These are phyloP conservation scores for Rhyzopertha dominica DNA, from an alignment of 1,140 invertebrate species.

Conservation along the genomic window DNA sequence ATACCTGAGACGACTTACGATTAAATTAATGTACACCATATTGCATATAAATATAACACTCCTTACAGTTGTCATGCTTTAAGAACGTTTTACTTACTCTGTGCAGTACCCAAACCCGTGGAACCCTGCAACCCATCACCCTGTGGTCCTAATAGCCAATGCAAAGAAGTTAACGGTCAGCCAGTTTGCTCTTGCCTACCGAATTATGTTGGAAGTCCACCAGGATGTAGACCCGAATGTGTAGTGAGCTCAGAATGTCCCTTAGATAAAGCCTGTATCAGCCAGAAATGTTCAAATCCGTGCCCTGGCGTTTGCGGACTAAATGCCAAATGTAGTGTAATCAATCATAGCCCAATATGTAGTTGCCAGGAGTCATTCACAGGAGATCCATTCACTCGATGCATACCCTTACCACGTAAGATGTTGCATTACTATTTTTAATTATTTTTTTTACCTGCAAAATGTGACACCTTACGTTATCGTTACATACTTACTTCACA, in stretches of 20 bases:
- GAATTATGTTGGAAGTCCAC: constrained; percentile 61
- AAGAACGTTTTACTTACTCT: too few species aligned
- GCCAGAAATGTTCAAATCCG: constrained; percentile 67
- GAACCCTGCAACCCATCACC: constrained; percentile 64
- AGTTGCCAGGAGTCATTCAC: constrained; percentile 53
- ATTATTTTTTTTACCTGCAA: neutral
- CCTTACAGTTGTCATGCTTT: too few species aligned
- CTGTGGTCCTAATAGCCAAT: constrained; percentile 67
- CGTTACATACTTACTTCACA: constrained; percentile 55
- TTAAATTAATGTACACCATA: too few species aligned
- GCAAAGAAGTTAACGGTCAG: constrained; percentile 53
- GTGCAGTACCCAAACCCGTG: constrained; percentile 5
- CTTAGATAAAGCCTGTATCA: constrained; percentile 59
- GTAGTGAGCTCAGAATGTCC: constrained; percentile 62
- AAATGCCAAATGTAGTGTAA: constrained; percentile 50
- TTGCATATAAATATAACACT: too few species aligned
- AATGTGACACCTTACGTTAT: constrained; percentile 45
- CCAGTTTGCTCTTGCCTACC: constrained; percentile 61
- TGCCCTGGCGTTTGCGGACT: constrained; percentile 62
- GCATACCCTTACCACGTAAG: constrained; percentile 52
- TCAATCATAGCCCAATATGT: constrained; percentile 59
- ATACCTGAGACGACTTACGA: too few species aligned
- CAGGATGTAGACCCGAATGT: constrained; percentile 63
- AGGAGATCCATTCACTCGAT: constrained; percentile 63
- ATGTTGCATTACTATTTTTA: constrained; percentile 15